phyloP scores from a whole-genome alignment of 2,113 vertebrate genomes.

The Cynopterus brachyotis region DNA sequence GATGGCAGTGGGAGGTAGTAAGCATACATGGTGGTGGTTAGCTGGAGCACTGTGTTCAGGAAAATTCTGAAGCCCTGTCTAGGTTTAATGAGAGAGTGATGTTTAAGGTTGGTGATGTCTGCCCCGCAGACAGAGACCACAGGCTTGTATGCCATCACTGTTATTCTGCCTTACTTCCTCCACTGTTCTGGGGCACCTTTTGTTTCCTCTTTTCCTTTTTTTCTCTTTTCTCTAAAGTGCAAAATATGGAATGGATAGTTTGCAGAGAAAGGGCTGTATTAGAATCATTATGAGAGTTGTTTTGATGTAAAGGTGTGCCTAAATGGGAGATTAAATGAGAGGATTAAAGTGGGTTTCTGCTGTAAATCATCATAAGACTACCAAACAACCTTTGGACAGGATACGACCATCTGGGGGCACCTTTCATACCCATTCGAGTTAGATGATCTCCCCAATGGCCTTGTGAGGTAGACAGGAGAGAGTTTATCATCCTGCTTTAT shows the following conservation, averaged over 20 bases:
- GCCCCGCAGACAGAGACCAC: neutral
- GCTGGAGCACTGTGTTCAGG: neutral
- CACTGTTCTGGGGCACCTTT: neutral
- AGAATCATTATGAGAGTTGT: neutral
- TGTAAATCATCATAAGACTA: rapidly evolving
- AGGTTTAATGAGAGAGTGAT: neutral
- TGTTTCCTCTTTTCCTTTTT: neutral
- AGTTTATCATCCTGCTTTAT: neutral
- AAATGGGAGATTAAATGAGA: too few relatives aligned
- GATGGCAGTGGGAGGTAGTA: too few relatives aligned
- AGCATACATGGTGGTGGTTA: neutral
- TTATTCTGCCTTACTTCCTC: neutral
- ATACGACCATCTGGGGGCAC: neutral
- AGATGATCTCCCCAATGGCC: rapidly evolving
- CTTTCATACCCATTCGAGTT: neutral
- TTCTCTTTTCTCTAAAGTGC: neutral
- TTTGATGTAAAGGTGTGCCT: neutral
- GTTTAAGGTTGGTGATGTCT: neutral
- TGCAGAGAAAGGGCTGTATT: neutral
- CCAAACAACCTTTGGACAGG: too few relatives aligned
- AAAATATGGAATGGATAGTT: neutral
- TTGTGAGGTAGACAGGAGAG: neutral
- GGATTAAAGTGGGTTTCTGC: neutral
- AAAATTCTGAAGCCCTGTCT: neutral
- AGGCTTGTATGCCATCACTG: rapidly evolving